These are phyloP conservation scores for Tichodroma muraria DNA, from an alignment of 2,113 vertebrate genomes.

Conservation along the genomic window DNA sequence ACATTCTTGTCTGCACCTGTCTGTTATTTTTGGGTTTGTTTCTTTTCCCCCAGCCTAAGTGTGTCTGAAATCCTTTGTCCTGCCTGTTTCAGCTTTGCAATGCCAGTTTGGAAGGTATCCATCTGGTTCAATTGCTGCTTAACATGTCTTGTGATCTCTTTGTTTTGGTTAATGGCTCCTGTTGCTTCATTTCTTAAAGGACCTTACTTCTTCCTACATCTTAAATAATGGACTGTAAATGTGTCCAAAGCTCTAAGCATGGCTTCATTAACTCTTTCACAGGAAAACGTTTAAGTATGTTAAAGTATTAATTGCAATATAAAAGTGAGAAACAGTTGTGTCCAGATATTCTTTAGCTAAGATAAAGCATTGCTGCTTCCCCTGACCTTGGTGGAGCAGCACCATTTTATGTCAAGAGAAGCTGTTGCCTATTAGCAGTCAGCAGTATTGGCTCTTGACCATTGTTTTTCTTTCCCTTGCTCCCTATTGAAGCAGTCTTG, in stretches of 20 bases:
- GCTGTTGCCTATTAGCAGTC: neutral
- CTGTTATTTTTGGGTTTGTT: neutral
- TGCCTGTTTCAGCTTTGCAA: neutral
- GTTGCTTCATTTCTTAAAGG: neutral
- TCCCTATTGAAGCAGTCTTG: neutral
- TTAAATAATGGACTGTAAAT: neutral
- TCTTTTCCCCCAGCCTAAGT: neutral
- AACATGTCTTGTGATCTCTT: neutral
- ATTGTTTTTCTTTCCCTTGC: neutral
- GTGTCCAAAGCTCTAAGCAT: neutral
- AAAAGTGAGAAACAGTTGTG: neutral
- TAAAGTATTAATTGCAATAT: neutral
- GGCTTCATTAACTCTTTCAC: neutral
- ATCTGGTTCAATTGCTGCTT: neutral
- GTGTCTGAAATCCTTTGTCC: neutral
- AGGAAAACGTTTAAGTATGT: neutral
- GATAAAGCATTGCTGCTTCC: neutral
- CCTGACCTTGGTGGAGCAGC: neutral
- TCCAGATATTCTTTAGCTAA: neutral
- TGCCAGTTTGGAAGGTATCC: neutral
- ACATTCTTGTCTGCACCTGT: neutral
- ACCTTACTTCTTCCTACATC: neutral
- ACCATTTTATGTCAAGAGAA: neutral
- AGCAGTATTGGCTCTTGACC: rapidly evolving
- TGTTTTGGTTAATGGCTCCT: neutral